A percentile compares a stretch with the other conserved stretches of the same genome.
Conservation (phyloP, 1,140 invertebrate species). For the Aphis gossypii region DNA sequence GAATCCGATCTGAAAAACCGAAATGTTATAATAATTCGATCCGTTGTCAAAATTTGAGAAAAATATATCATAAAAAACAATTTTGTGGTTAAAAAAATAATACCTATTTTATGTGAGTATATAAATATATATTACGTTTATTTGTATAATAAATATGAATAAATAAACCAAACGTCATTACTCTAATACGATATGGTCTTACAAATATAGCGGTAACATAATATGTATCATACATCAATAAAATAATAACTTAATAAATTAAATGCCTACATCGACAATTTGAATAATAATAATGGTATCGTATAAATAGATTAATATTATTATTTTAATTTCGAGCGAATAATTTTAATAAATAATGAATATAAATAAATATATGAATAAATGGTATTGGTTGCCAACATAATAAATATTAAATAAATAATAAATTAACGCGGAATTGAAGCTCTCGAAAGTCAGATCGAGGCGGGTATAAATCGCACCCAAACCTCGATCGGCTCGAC, state of each 20-base stretch:
- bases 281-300: neutral
- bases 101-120: neutral
- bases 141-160: conserved; percentile 34
- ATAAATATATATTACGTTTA: conserved; percentile 16
- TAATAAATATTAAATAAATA: neutral
- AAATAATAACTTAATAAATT: conserved; percentile 47
- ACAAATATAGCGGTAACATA: conserved; percentile 7
- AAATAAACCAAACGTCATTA: conserved; percentile 23
- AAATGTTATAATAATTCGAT: no score
- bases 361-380: neutral
- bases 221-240: neutral
- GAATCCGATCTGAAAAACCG: neutral
- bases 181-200: neutral
- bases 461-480: neutral
- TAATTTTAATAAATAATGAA: conserved; percentile 39
- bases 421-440: neutral
- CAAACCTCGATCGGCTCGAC: neutral
- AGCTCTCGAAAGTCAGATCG: neutral
- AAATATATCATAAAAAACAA: neutral
- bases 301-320: conserved; percentile 29
- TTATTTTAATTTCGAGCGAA: conserved; percentile 9
- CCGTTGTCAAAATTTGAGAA: neutral
- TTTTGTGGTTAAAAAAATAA: neutral
- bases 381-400: neutral
- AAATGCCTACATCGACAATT: neutral